Conservation (phyloP, 2,113 vertebrate species). For the Brachyistius frenatus region DNA sequence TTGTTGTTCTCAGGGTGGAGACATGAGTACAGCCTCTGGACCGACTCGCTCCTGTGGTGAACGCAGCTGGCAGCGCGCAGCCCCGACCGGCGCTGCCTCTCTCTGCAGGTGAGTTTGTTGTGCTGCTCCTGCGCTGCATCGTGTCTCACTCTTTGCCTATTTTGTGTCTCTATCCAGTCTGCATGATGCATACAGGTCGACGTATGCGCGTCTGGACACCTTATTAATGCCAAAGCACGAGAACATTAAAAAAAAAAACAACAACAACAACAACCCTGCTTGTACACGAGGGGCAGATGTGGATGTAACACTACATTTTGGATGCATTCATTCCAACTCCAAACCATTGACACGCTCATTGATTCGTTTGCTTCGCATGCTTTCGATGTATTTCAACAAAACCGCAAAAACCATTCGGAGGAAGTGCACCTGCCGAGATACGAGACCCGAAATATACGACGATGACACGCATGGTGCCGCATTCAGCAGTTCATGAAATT, state of each 20-base stretch:
- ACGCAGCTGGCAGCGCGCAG: slow-evolving; percentile 41
- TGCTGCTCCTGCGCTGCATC: slow-evolving; percentile 1
- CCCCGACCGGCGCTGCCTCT: slow-evolving; percentile 18
- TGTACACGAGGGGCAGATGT: too few relatives aligned
- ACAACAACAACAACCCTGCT: too few relatives aligned
- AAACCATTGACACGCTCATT: too few relatives aligned
- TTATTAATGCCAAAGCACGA: too few relatives aligned
- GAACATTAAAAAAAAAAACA: too few relatives aligned
- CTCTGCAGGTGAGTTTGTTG: slow-evolving; percentile 46
- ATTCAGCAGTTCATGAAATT: not conserved
- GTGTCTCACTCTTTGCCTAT: slow-evolving; percentile 1
- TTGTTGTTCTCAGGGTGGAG: slow-evolving; percentile 1
- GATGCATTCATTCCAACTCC: too few relatives aligned
- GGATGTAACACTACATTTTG: too few relatives aligned
- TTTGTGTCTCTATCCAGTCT: not conserved
- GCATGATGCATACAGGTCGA: not conserved
- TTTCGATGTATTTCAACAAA: not conserved
- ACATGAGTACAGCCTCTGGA: slow-evolving; percentile 29
- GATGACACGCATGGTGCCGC: not conserved
- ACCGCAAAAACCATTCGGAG: not conserved
- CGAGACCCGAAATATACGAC: not conserved
- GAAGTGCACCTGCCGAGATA: not conserved
- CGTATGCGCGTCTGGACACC: not conserved
- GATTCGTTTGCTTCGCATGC: too few relatives aligned
- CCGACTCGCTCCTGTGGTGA: slow-evolving; percentile 49